Evolutionary conservation across 2,888 invertebrate species (phyloP), one percentile per base, ranked within the genome.

Genomic region (Cyaniris semiargus): DNA sequence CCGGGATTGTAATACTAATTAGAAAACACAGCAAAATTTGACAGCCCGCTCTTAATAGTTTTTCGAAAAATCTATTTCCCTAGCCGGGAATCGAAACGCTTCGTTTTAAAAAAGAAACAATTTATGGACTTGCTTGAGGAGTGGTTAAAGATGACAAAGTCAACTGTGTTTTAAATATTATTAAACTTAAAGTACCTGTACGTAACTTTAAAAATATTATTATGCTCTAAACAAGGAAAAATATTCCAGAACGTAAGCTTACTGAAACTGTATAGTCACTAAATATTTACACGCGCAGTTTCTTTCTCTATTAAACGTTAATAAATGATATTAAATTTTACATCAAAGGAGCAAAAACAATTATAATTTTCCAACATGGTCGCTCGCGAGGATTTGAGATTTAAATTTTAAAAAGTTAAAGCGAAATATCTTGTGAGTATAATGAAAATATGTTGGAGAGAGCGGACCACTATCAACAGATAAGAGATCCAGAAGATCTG

Each of bases 371-470:
- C 18, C 44, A 72, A 72, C 72, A 44, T 21, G 38, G 44, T 21
- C 38, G 38, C 44, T 23, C 38, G 34, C n/a, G 44, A 44, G 38
- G 38, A 71, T n/a, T n/a, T n/a, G n/a, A n/a, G n/a, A 72, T 72
- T 72, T 38, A 72, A 72, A 72, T 44, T 72, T 38, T 15, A 44
- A 72, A 72, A 72, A 38, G 10, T 72, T 72, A 72, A 72, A 38
- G 44, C 44, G 72, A 44, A 72, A 72, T 72, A 72, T 72, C 72
- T 72, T 44, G 72, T 1, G 44, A 21, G 71, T n/a, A 21, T 71
- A 71, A 23, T 71, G 38, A 71, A 71, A 72, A 44, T 72, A 44
- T 72, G 44, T 72, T 15, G 2, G 18, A 31, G 66, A 15, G 23
- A 1, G 66, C 66, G 27, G 27, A 7, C 6, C 66, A 27, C 27